A percentile compares a stretch with the other conserved stretches of the same genome.
Conservation (phyloP, 2,797 vertebrate species). For the Sitta carolinensis region DNA sequence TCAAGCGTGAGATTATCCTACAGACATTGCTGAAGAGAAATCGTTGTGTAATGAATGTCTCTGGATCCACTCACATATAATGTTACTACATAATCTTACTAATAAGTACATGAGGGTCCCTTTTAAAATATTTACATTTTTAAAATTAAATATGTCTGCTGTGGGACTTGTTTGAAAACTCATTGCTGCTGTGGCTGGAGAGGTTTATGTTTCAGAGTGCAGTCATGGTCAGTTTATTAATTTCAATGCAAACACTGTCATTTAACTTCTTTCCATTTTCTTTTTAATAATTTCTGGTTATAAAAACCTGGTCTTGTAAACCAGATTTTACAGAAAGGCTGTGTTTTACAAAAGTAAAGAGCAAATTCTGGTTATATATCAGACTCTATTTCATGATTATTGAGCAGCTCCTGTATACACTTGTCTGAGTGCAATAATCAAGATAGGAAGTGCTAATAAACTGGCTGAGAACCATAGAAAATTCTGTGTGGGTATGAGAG, state of each 20-base stretch:
- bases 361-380: background rate
- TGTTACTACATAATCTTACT: background rate
- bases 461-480: background rate
- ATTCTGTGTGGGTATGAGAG: background rate
- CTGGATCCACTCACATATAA: background rate
- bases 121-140: slow-evolving; percentile 29
- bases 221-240: background rate
- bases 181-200: background rate
- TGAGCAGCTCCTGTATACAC: background rate
- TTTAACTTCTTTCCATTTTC: background rate
- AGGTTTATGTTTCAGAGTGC: background rate
- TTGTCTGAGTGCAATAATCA: background rate
- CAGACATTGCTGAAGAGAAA: background rate
- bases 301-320: background rate
- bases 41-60: background rate
- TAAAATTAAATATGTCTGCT: background rate
- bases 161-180: background rate
- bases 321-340: background rate
- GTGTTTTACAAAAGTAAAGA: background rate
- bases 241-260: background rate
- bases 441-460: background rate
- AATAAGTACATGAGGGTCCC: background rate
- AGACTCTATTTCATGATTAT: background rate
- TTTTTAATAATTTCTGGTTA: background rate
- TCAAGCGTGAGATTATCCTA: background rate